Evolutionary conservation across 1,140 invertebrate species (phyloP).

Genomic region (Euura lappo): DNA sequence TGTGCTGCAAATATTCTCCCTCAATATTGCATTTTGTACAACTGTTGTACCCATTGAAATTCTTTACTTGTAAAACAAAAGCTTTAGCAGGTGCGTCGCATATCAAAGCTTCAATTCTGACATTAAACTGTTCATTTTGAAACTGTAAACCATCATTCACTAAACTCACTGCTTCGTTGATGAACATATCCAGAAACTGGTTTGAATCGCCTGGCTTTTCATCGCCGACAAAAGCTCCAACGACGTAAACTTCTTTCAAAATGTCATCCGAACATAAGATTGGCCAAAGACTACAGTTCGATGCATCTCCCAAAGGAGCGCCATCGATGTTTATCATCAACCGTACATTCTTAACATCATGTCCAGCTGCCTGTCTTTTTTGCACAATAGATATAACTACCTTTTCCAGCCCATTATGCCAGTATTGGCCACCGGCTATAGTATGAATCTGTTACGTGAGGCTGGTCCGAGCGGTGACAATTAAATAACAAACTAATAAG

Average conservation of each 20-base stretch:
- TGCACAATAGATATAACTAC: too few species aligned
- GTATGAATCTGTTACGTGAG: too few species aligned
- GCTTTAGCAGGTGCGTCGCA: conserved; percentile 48
- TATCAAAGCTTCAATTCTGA: conserved; percentile 35
- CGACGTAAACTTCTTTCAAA: conserved; percentile 24
- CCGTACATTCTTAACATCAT: too few species aligned
- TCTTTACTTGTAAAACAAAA: conserved; percentile 43
- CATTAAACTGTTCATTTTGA: neutral
- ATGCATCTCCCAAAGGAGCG: conserved; percentile 25
- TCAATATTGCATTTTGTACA: conserved; percentile 42
- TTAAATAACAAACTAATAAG: too few species aligned
- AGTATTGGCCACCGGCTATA: too few species aligned
- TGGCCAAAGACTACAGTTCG: conserved; percentile 21
- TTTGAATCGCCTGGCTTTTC: conserved; percentile 22
- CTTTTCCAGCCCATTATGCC: too few species aligned
- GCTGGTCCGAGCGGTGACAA: too few species aligned
- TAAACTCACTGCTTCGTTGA: neutral
- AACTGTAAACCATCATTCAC: conserved; percentile 8
- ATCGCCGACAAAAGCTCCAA: conserved; percentile 23
- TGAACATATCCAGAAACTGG: conserved; percentile 18
- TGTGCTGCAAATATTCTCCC: conserved; percentile 26
- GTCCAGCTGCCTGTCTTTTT: too few species aligned
- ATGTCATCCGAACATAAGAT: conserved; percentile 23
- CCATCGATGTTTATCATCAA: conserved; percentile 28
- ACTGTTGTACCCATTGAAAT: conserved; percentile 40